Percentiles rank a stretch among this genome's conserved stretches.
Conservation (phyloP, 2,888 invertebrate genomes). For the Nomada fucata region DNA sequence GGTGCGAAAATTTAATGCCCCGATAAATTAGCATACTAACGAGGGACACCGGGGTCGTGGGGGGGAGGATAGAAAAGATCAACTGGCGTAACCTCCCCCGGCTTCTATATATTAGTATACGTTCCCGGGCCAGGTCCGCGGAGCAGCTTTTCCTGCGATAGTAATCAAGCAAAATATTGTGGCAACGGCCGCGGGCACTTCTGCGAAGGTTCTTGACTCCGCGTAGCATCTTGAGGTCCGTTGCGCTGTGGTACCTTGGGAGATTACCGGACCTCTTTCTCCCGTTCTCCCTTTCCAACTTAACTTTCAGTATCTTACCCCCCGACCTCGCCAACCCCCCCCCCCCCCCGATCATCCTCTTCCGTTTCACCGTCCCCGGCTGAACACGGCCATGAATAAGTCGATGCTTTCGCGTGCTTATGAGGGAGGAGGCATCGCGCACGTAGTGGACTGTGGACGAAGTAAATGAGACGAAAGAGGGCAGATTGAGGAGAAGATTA, state of each 20-base stretch:
- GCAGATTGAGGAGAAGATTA: conserved; percentile 20
- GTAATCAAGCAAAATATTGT: conserved; percentile 83
- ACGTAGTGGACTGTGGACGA: conserved; percentile 3
- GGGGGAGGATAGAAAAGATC: conserved; percentile 26
- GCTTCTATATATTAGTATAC: conserved; percentile 29
- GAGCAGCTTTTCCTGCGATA: conserved; percentile 78
- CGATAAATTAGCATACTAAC: conserved; percentile 83
- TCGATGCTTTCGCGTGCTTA: conserved; percentile 59
- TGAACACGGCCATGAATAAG: conserved; percentile 53
- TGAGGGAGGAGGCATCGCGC: neutral
- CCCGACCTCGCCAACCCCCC: conserved; percentile 50
- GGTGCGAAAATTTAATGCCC: conserved; percentile 79
- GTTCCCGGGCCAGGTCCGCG: conserved; percentile 54
- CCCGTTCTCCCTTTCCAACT: conserved; percentile 55
- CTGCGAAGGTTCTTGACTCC: conserved; percentile 79
- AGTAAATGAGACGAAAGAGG: conserved; percentile 28
- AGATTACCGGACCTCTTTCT: conserved; percentile 74
- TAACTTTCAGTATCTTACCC: conserved; percentile 54
- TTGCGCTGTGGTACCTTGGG: conserved; percentile 71
- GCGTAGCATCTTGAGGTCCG: conserved; percentile 63
- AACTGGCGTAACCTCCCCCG: conserved; percentile 31
- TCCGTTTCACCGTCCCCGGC: conserved; percentile 38
- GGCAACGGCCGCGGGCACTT: conserved; percentile 78
- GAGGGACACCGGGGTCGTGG: conserved; percentile 64
- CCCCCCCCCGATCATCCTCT: conserved; percentile 36